A percentile compares a stretch with the other conserved stretches of the same genome.
Evolutionary conservation across 2,113 vertebrate species (phyloP).

Genomic region (Bettongia penicillata): DNA sequence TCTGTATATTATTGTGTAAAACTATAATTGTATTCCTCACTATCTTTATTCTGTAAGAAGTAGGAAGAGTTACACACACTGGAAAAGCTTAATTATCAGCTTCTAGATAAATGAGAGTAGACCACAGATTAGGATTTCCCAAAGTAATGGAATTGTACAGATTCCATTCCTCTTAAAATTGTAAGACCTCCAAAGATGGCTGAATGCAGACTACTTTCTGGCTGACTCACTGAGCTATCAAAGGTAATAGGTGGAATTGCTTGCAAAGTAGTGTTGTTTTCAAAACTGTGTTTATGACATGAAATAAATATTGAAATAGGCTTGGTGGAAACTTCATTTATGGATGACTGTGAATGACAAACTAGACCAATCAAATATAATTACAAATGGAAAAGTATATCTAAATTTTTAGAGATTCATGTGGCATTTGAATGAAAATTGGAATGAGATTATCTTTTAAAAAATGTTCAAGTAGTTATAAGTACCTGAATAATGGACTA

Average conservation of each 20-base stretch:
- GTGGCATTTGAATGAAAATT: not conserved
- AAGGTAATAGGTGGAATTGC: conserved; percentile 35
- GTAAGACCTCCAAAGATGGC: conserved; percentile 11
- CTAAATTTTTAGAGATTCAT: conserved; percentile 44
- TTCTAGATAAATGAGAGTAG: no score
- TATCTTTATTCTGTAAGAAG: no score
- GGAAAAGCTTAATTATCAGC: no score
- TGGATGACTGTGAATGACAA: conserved; percentile 52
- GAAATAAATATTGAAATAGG: conserved; percentile 41
- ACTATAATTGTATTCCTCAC: no score
- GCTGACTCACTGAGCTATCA: conserved; percentile 55
- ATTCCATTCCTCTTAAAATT: no score
- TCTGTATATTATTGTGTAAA: no score
- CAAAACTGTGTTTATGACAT: conserved; percentile 50
- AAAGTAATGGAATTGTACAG: no score
- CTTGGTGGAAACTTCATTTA: conserved; percentile 60
- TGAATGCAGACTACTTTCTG: conserved; percentile 32
- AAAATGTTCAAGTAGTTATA: conserved; percentile 18
- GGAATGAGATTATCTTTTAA: not conserved
- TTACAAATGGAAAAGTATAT: conserved; percentile 46
- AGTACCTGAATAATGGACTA: conserved; percentile 4
- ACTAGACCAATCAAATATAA: conserved; percentile 68
- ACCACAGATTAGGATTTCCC: no score
- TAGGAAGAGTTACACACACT: no score
- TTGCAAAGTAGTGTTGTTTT: conserved; percentile 54